phyloP scores from a whole-genome alignment of 1,140 invertebrate genomes.

The Melipona quadrifasciata region DNA sequence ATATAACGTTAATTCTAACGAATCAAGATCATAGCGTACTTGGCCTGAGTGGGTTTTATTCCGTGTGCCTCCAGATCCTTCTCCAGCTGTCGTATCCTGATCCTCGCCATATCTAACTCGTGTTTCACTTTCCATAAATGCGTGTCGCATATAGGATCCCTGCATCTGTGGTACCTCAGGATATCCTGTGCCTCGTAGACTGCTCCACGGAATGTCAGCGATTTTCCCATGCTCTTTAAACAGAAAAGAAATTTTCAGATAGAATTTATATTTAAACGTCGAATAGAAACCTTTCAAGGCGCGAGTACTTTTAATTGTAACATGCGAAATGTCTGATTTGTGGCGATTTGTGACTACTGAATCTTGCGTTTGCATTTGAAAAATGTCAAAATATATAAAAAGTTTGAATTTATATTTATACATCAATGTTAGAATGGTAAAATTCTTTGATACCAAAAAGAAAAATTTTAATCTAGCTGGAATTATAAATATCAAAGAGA shows the following conservation, averaged over 20 bases:
- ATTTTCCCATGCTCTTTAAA: constrained; percentile 86
- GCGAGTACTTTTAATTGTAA: background rate
- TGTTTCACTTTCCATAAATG: constrained; percentile 94
- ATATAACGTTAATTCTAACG: constrained; percentile 1
- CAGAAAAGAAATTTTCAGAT: background rate
- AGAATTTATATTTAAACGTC: background rate
- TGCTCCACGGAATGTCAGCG: constrained; percentile 92
- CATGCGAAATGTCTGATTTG: no score
- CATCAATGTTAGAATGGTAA: no score
- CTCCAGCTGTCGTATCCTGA: constrained; percentile 91
- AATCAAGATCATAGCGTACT: constrained; percentile 73
- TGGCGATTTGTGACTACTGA: no score
- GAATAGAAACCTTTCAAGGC: background rate
- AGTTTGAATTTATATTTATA: no score
- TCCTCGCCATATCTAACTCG: constrained; percentile 92
- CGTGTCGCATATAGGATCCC: constrained; percentile 91
- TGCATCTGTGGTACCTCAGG: constrained; percentile 84
- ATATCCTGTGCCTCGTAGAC: constrained; percentile 92
- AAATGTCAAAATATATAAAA: no score
- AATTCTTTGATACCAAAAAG: no score
- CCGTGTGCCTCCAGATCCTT: constrained; percentile 91
- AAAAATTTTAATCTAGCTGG: no score
- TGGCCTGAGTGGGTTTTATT: constrained; percentile 87
- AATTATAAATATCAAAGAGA: no score
- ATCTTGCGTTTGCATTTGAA: no score